Evolutionary conservation across 2,797 vertebrate species (phyloP), one percentile per base, ranked within the genome.

Genomic region (Sebastes vulpes): DNA sequence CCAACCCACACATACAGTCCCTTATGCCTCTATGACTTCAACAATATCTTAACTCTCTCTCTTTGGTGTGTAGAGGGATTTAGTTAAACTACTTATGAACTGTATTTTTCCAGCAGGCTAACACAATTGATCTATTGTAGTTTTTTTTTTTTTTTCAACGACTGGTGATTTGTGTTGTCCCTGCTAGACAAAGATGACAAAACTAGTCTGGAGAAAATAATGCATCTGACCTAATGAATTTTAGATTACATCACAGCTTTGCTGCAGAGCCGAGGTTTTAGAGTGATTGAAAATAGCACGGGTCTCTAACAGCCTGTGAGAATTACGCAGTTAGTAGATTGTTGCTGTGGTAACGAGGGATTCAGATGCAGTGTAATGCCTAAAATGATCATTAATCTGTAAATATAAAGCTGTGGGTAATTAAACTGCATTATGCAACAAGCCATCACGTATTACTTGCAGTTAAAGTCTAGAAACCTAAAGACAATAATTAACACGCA

Each of bases 271-370:
- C 2, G 11, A 50, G 32, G 25, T 59, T 79, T 79, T 25, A 23
- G 12, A 31, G 9, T 54, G 52, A 71, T 23, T 70, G 25, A 52
- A 48, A 79, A 69, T 57, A 73, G 65, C 14, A 38, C 26, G 3
- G 9, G 58, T 71, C 53, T 77, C 48, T 48, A 72, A 59, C 58
- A 67, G 57, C 48, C 64, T 71, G 58, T 68, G 65, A 50, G 23
- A 77, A 78, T 57, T 42, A n/a, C 23, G 53, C 31, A 3, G 46
- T 50, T 20, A 50, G 58, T 16, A 72, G 78, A 70, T 80, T 71
- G 85, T 87, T 91, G 83, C 84, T 85, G 82, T 89, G 80, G 84
- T 56, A 85, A 87, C 87, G 25, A 52, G 11, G 28, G 57, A 72
- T 75, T 78, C 65, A 54, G 67, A 59, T 38, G 72, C 66, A 73